Conservation (phyloP, 2,888 invertebrate genomes). For the Argynnis bischoffii region DNA sequence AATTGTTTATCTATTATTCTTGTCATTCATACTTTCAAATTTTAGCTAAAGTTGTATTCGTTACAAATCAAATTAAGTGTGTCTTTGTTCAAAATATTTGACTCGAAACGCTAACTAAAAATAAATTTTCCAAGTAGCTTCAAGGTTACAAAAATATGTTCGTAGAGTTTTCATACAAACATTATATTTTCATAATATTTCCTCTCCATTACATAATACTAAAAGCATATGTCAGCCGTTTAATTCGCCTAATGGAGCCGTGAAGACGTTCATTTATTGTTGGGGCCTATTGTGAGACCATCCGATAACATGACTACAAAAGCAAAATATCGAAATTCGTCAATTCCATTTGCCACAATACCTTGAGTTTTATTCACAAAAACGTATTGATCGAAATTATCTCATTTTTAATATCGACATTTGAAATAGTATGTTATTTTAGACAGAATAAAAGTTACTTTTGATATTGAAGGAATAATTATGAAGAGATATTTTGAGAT, state of each 20-base stretch:
- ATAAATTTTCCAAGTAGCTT: too few species aligned
- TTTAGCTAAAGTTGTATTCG: too few species aligned
- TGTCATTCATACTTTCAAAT: too few species aligned
- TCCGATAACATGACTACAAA: conserved; percentile 33
- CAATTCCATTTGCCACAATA: conserved; percentile 20
- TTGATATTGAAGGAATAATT: neutral
- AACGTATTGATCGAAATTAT: conserved; percentile 10
- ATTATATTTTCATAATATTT: conserved; percentile 1
- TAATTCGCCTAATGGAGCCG: conserved; percentile 66
- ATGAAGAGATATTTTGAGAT: too few species aligned
- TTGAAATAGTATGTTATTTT: neutral
- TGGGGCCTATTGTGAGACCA: conserved; percentile 37
- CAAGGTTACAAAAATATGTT: too few species aligned
- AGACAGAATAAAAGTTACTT: neutral
- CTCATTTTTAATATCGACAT: conserved; percentile 8
- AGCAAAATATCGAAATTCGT: conserved; percentile 23
- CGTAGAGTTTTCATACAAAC: neutral
- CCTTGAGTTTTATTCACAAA: conserved; percentile 2
- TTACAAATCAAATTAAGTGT: too few species aligned
- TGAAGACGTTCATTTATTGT: conserved; percentile 39
- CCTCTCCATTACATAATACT: conserved; percentile 27
- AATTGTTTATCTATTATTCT: too few species aligned
- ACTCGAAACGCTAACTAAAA: too few species aligned
- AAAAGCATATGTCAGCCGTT: conserved; percentile 50
- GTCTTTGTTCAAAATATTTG: too few species aligned